Evolutionary conservation across 2,797 vertebrate species (phyloP).

Genomic region (Hydrolagus colliei): DNA sequence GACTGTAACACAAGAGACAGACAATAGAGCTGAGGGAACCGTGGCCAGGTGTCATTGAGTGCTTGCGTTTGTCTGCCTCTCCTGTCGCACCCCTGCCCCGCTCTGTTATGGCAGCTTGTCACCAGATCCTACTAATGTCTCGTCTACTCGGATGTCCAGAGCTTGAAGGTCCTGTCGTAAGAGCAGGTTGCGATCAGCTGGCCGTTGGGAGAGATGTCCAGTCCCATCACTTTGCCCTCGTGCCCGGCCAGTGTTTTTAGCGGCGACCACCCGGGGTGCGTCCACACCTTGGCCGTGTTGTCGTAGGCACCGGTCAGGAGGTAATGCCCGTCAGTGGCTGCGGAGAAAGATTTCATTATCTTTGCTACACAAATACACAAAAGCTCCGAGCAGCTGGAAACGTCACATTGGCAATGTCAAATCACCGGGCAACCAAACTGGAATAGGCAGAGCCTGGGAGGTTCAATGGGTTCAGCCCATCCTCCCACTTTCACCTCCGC

Average conservation of each 20-base stretch:
- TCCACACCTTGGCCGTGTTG: conserved; percentile 92
- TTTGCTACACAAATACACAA: not conserved
- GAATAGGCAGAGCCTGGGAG: not conserved
- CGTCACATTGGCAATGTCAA: not conserved
- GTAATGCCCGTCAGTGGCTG: conserved; percentile 86
- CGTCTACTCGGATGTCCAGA: conserved; percentile 79
- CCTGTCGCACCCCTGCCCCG: no score
- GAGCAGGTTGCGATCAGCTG: conserved; percentile 90
- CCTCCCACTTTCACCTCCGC: not conserved
- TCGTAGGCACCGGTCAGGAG: conserved; percentile 86
- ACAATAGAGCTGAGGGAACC: not conserved
- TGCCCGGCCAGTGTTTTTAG: conserved; percentile 89
- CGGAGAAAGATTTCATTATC: not conserved
- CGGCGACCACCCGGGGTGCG: conserved; percentile 88
- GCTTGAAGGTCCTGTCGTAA: conserved; percentile 91
- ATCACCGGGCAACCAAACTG: not conserved
- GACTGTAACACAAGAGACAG: not conserved
- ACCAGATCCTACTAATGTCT: not conserved
- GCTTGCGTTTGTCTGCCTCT: not conserved
- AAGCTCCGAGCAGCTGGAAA: not conserved
- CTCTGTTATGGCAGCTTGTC: not conserved
- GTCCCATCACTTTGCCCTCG: conserved; percentile 92
- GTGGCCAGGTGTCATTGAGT: not conserved
- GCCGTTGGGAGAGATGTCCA: conserved; percentile 84
- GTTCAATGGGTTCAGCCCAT: not conserved